Evolutionary conservation across 2,113 vertebrate genomes (phyloP).

Genomic region (Archocentrus centrarchus): DNA sequence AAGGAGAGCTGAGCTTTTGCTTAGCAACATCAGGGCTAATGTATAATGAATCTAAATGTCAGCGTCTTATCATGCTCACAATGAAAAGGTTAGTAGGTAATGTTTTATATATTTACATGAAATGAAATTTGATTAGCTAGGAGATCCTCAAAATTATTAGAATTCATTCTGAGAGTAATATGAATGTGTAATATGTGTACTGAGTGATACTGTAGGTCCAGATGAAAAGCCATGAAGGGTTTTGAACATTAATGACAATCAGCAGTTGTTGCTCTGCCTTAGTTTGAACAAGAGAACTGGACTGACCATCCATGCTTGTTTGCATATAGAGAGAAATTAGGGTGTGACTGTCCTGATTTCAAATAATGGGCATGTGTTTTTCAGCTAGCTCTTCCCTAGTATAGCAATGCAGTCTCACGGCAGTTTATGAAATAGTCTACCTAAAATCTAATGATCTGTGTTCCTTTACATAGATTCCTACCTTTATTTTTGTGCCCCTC

Average conservation of each 20-base stretch:
- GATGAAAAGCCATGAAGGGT: not conserved
- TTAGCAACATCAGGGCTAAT: not conserved
- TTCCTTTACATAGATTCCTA: not conserved
- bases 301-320: not conserved
- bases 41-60: not conserved
- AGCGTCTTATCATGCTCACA: not conserved
- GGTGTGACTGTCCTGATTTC: not conserved
- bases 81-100: not conserved
- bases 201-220: not conserved
- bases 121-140: not conserved
- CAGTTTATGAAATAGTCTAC: not conserved
- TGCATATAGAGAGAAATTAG: accelerated
- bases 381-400: not conserved
- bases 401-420: no score
- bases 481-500: not conserved
- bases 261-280: not conserved
- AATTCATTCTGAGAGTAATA: not conserved
- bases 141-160: not conserved
- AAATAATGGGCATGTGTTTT: not conserved
- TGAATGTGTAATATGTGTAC: not conserved
- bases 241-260: not conserved
- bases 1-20: not conserved
- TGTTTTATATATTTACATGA: not conserved
- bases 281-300: not conserved
- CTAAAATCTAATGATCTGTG: not conserved